These are phyloP conservation scores for Tetanocera ferruginea DNA, from an alignment of 2,888 invertebrate genomes.

Conservation along the genomic window DNA sequence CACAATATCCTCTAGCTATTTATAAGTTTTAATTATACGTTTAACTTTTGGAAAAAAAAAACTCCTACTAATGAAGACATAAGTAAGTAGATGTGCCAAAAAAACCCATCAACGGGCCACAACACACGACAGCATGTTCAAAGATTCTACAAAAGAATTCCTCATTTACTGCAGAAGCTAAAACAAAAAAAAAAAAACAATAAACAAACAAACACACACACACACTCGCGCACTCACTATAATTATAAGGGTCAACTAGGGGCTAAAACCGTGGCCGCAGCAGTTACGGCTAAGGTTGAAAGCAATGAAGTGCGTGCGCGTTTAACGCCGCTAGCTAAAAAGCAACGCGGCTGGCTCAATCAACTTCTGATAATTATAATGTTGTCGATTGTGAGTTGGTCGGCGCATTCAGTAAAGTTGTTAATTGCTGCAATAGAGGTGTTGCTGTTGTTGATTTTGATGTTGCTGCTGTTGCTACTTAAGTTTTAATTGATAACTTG, in stretches of 20 bases:
- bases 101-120: too few species aligned
- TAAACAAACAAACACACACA: not conserved
- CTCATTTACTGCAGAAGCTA: not conserved
- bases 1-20: too few species aligned
- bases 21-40: too few species aligned
- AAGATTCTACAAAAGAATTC: not conserved
- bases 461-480: not conserved
- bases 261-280: not conserved
- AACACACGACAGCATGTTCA: not conserved
- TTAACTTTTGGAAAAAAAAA: too few species aligned
- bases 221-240: not conserved
- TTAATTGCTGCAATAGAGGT: conserved; percentile 6
- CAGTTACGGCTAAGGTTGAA: conserved; percentile 1
- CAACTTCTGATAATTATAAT: conserved; percentile 28
- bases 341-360: not conserved
- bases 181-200: not conserved
- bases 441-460: not conserved
- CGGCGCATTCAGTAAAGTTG: not conserved
- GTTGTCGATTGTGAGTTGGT: conserved; percentile 24
- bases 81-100: too few species aligned
- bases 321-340: not conserved
- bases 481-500: not conserved
- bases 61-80: too few species aligned
- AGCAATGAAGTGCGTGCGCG: conserved; percentile 18
- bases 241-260: conserved; percentile 30